These are phyloP conservation scores for Unio delphinus DNA, from an alignment of 2,888 invertebrate genomes.

Conservation along the genomic window DNA sequence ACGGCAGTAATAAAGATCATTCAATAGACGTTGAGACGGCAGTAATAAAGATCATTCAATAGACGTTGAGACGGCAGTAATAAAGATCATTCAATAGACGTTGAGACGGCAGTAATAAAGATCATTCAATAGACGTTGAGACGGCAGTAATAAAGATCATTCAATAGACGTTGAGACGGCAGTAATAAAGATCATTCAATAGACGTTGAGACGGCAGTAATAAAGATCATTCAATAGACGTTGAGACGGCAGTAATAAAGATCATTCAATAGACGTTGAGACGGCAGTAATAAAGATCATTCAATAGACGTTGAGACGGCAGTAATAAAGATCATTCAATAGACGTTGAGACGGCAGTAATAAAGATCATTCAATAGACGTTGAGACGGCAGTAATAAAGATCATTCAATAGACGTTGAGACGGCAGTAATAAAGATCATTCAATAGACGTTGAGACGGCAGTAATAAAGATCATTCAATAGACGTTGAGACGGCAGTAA, in stretches of 20 bases:
- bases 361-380: slow-evolving; percentile 54
- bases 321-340: slow-evolving; percentile 50
- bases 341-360: too few species aligned
- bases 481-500: too few species aligned
- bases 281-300: slow-evolving; percentile 55
- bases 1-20: slow-evolving; percentile 55
- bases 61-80: too few species aligned
- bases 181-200: slow-evolving; percentile 50
- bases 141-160: slow-evolving; percentile 55
- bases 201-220: too few species aligned
- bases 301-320: too few species aligned
- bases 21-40: too few species aligned
- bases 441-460: too few species aligned
- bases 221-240: slow-evolving; percentile 54
- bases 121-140: too few species aligned
- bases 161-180: too few species aligned
- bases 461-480: slow-evolving; percentile 50
- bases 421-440: slow-evolving; percentile 55
- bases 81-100: slow-evolving; percentile 54
- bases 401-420: too few species aligned
- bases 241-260: slow-evolving; percentile 49
- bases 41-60: slow-evolving; percentile 50
- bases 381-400: slow-evolving; percentile 49
- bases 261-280: too few species aligned
- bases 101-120: slow-evolving; percentile 49